Evolutionary conservation across 2,797 vertebrate genomes (phyloP), one percentile per base, ranked within the genome.

Genomic region (Scleropages formosus): DNA sequence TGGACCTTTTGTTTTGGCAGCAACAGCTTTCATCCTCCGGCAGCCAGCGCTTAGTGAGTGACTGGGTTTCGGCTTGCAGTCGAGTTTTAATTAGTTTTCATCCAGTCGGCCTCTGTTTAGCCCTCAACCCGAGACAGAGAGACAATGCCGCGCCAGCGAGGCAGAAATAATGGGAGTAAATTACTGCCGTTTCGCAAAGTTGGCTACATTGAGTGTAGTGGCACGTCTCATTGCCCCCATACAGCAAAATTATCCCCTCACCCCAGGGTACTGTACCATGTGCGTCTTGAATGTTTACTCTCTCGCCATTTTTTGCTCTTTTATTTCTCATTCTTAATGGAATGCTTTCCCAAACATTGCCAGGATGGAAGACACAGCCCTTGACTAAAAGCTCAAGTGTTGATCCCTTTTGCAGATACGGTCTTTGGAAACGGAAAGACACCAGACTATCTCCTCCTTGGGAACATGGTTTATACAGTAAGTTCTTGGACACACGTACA

Each of bases 401-500:
- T 84, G 81, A 88, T 94, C 85, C 60, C 82, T 82, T 85, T 81
- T 83, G 44, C 87, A 99, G 98, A 95, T 87, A 95, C 92, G 0
- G 95, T 96, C 60, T 98, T 99, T 76, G 94, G 94, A 89, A 98
- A 92, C 63, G 98, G 98, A 85, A 93, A 93, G 83, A 98, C 97
- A 78, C 95, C 97, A 0, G 97, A 98, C 89, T 99, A 99, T 85
- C 92, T 99, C 76, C 95, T 99, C 71, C 88, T 99, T 85, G 98
- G 98, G 70, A 99, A 99, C 89, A 97, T 96, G 89, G 98, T 99
- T 84, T 99, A 99, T 85, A 99, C 98, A 61, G 98, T 99, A 90
- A 96, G 98, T 94, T 9, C 49, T 62, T 24, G 73, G 16, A 44
- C 26, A 18, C 78, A 77, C 16, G 22, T 26, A 31, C 31, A n/a